Base-by-base conservation (phyloP, 2,113 vertebrate species). In the Aplodontia rufa region DNA sequence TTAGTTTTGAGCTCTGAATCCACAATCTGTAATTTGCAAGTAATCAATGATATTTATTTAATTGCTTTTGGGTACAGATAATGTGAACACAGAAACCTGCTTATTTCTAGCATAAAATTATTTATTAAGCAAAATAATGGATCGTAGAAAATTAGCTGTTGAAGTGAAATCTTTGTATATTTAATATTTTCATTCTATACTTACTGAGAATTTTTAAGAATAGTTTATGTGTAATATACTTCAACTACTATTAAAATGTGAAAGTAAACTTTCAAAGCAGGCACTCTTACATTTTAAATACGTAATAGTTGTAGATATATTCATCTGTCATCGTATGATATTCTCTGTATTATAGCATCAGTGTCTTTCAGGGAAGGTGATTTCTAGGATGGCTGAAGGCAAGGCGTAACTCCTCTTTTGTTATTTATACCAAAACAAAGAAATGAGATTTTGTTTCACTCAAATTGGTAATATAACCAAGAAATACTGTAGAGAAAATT, bases 31-130 rank as follows among this genome's bases (percentile, higher is more conserved):
- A 94, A 84, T 93, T 97, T 97, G 75, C 69, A 94, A 76, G 42
- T 82, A 96, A 95, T 94, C 90, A 90, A 49, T 96, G 24, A 64
- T 42, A 74, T 83, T 84, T 83, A 96, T 87, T 97, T 90, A 88
- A 79, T 92, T 97, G 37, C 40, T 84, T 64, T 69, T 93, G 68
- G 55, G 20, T 75, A 96, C 87, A 45, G 45, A 26, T 76, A 90
- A 95, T 30, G 17, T 51, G 19, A 87, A 78, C 45, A 76, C 5
- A 89, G 88, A 93, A 60, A 60, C 14, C 16, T 91, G n/a, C 37
- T 90, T 83, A 79, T 80, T 82, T 80, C 68, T 91, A 68, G 12
- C 14, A 62, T 74, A 93, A 89, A 96, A 74, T 12, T 66, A 8
- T 83, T 94, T 93, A 79, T 62, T 62, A 42, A 35, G 49, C 69